Conservation (phyloP, 2,113 vertebrate species). For the Erythrolamprus reginae region DNA sequence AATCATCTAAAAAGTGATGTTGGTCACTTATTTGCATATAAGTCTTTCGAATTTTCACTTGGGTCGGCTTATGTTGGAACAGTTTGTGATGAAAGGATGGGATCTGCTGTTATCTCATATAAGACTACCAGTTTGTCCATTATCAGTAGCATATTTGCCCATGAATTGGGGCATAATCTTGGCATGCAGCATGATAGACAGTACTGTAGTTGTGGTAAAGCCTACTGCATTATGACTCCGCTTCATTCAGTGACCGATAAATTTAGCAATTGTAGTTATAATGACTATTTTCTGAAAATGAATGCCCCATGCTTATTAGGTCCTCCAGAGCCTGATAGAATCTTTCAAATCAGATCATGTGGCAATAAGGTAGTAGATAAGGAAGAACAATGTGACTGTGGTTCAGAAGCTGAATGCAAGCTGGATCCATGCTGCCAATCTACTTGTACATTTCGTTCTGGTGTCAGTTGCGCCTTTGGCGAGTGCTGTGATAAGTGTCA, state of each 20-base stretch:
- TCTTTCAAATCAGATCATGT: neutral
- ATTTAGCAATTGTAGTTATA: slow-evolving; percentile 39
- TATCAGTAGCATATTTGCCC: slow-evolving; percentile 4
- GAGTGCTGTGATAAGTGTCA: slow-evolving; percentile 26
- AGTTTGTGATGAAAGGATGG: neutral
- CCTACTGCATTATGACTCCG: neutral
- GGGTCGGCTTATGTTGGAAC: neutral
- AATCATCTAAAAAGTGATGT: slow-evolving; percentile 35
- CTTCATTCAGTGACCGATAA: fast-evolving
- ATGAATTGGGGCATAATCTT: slow-evolving; percentile 30
- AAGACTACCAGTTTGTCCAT: neutral
- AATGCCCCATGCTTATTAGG: slow-evolving; percentile 22
- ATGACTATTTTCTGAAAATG: slow-evolving; percentile 51
- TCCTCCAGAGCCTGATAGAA: neutral
- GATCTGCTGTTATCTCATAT: neutral
- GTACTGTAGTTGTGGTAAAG: neutral
- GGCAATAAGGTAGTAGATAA: slow-evolving; percentile 29
- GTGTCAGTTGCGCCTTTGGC: slow-evolving; percentile 19
- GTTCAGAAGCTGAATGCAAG: neutral
- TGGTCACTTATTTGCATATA: slow-evolving; percentile 24
- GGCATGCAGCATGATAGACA: neutral
- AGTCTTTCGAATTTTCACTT: neutral
- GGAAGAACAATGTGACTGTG: slow-evolving; percentile 35
- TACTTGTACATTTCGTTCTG: slow-evolving; percentile 19
- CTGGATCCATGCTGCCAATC: slow-evolving; percentile 9